Percentiles rank a stretch among this genome's conserved stretches.
These are phyloP conservation scores for Phortica okadai DNA, from an alignment of 2,888 invertebrate genomes.

Conservation along the genomic window DNA sequence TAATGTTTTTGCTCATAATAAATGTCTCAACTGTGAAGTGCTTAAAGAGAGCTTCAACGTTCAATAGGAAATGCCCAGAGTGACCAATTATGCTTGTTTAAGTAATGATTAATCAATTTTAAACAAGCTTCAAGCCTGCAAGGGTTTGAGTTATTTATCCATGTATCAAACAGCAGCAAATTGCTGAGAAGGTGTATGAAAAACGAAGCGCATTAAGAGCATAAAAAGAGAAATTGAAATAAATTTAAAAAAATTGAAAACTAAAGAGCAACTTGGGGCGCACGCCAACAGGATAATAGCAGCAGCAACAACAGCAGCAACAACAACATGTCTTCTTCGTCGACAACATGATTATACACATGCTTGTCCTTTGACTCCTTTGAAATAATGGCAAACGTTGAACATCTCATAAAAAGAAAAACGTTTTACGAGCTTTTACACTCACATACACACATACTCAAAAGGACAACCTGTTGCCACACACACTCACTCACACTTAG, in stretches of 20 bases:
- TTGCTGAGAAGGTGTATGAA: too few species aligned
- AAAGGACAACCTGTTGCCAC: constrained; percentile 28
- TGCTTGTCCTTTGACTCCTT: constrained; percentile 31
- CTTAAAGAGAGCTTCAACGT: too few species aligned
- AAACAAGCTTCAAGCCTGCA: too few species aligned
- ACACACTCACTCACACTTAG: constrained; percentile 16
- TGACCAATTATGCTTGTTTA: too few species aligned
- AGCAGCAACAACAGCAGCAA: constrained; percentile 13
- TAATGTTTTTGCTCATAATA: background rate
- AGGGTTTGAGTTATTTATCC: too few species aligned
- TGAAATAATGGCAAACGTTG: background rate
- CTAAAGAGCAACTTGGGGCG: constrained; percentile 70
- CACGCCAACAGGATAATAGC: constrained; percentile 56
- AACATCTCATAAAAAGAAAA: constrained; percentile 62
- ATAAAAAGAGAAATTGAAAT: background rate
- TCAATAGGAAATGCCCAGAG: too few species aligned
- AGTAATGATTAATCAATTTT: too few species aligned
- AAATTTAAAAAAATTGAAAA: constrained; percentile 61
- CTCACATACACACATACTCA: background rate
- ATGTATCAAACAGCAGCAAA: too few species aligned
- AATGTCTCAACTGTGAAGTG: too few species aligned
- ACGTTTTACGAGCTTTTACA: constrained; percentile 65
- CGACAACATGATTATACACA: constrained; percentile 47
- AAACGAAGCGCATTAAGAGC: background rate
- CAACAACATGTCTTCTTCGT: background rate